phyloP scores from a whole-genome alignment of 1,140 invertebrate genomes.

The Pogonomyrmex californicus region DNA sequence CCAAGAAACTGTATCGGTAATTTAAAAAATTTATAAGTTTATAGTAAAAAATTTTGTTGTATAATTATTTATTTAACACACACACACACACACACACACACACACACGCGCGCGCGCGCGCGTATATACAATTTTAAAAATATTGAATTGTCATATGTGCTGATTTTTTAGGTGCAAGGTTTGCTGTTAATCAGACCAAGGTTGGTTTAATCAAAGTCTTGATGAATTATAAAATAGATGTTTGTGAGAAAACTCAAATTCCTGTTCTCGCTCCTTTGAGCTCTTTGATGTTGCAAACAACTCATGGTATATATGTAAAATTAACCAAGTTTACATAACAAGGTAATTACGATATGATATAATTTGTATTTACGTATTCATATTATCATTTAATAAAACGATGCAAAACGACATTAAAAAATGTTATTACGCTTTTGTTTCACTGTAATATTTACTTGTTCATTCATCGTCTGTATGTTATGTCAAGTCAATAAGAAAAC shows the following conservation, averaged over 20 bases:
- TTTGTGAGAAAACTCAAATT: conserved; percentile 60
- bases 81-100: too few species aligned
- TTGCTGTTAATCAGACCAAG: conserved; percentile 43
- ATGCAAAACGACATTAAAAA: background rate
- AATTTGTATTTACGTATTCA: background rate
- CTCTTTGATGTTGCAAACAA: conserved; percentile 1
- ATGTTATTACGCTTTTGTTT: background rate
- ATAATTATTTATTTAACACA: background rate
- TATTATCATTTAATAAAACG: background rate
- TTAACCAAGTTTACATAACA: conserved; percentile 17
- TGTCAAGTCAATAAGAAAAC: too few species aligned
- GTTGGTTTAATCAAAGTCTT: conserved; percentile 56
- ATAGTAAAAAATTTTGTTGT: background rate
- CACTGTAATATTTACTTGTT: background rate
- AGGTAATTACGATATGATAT: background rate
- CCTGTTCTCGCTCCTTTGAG: background rate
- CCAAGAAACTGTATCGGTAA: conserved; percentile 68
- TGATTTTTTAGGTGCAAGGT: conserved; percentile 57
- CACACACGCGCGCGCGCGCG: background rate
- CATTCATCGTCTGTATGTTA: too few species aligned
- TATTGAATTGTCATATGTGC: background rate
- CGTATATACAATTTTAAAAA: background rate
- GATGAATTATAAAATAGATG: conserved; percentile 48
- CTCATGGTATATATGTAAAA: conserved; percentile 33
- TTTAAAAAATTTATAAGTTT: background rate